These are phyloP conservation scores for Hemibagrus wyckioides DNA, from an alignment of 2,113 vertebrate species.

Conservation along the genomic window DNA sequence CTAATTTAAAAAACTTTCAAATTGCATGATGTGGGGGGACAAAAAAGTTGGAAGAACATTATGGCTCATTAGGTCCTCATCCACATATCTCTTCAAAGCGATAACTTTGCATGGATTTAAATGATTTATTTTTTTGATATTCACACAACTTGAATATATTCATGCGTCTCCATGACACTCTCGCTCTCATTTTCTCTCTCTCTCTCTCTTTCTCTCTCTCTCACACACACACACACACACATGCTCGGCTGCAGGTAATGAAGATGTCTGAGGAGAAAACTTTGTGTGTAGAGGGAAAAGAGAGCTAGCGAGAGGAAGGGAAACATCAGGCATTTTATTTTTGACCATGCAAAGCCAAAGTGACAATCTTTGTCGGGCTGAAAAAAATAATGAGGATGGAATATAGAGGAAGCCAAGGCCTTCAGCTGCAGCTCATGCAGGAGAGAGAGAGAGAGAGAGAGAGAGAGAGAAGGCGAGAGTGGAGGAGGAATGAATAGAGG, in stretches of 20 bases:
- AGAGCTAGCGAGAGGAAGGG: slow-evolving; percentile 43
- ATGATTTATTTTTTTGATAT: slow-evolving; percentile 34
- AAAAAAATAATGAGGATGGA: slow-evolving; percentile 72
- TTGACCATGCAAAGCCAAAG: slow-evolving; percentile 68
- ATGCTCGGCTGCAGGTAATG: slow-evolving; percentile 59
- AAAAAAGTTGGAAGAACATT: not conserved
- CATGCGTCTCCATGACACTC: slow-evolving; percentile 6
- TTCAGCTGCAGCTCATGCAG: slow-evolving; percentile 53
- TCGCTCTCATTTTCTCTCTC: slow-evolving; percentile 39
- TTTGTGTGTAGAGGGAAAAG: slow-evolving; percentile 48
- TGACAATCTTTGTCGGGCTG: slow-evolving; percentile 70
- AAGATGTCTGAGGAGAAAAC: slow-evolving; percentile 65
- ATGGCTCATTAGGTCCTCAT: not conserved
- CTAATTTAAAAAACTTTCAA: not conserved
- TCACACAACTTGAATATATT: slow-evolving; percentile 33
- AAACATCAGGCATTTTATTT: slow-evolving; percentile 64
- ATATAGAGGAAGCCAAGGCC: slow-evolving; percentile 50
- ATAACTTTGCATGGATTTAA: slow-evolving; percentile 26
- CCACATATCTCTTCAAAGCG: not conserved
- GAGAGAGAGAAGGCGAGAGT: not conserved
- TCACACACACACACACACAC: slow-evolving; percentile 50
- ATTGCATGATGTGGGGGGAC: not conserved
- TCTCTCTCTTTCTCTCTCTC: slow-evolving; percentile 20
- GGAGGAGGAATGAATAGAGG: not conserved
- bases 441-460: slow-evolving; percentile 6